These are phyloP conservation scores for Neuroterus valhalla DNA, from an alignment of 1,140 invertebrate species.

Conservation along the genomic window DNA sequence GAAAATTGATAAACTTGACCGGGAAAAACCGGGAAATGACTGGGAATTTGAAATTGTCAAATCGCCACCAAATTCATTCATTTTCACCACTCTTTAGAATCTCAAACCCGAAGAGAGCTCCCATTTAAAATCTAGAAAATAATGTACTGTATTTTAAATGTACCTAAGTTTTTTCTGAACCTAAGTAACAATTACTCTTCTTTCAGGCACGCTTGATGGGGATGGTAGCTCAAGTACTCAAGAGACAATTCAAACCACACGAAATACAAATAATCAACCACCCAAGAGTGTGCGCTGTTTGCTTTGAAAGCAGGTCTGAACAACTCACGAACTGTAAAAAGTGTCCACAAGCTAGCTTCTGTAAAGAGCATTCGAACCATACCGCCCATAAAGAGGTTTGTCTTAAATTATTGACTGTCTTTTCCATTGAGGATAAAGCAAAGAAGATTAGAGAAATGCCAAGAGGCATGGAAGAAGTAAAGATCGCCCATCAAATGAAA, in stretches of 20 bases:
- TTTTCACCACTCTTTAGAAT: too few relatives aligned
- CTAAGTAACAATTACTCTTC: too few relatives aligned
- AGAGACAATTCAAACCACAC: not conserved
- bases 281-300: not conserved
- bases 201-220: too few relatives aligned
- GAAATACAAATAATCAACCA: not conserved
- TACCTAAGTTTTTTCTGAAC: too few relatives aligned
- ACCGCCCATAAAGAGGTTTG: not conserved
- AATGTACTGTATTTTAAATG: too few relatives aligned
- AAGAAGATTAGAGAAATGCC: not conserved
- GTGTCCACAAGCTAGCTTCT: constrained; percentile 5
- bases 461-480: not conserved
- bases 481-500: not conserved
- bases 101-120: too few relatives aligned
- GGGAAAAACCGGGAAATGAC: too few relatives aligned
- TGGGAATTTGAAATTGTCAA: too few relatives aligned
- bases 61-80: too few relatives aligned
- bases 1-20: too few relatives aligned
- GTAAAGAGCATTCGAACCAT: not conserved
- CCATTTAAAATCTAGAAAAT: too few relatives aligned
- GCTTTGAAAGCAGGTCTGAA: not conserved
- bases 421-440: not conserved
- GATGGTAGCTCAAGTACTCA: not conserved
- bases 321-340: not conserved
- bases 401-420: not conserved